These are phyloP conservation scores for Gymnodraco acuticeps DNA, from an alignment of 2,797 vertebrate genomes.

Conservation along the genomic window DNA sequence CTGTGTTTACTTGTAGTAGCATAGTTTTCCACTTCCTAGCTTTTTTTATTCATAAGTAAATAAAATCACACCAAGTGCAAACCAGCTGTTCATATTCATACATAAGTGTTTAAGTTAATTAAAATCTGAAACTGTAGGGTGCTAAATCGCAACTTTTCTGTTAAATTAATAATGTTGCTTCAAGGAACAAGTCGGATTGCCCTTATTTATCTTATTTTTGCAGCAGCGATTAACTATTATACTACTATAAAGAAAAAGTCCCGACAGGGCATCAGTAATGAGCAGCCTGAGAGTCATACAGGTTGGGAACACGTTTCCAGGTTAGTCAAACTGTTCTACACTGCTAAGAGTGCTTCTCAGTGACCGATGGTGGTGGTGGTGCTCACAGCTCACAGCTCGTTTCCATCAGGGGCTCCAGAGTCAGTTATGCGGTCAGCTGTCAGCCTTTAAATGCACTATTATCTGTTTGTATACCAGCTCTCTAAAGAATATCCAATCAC, in stretches of 20 bases:
- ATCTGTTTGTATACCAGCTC: background rate
- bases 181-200: too few species aligned
- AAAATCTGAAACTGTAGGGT: too few species aligned
- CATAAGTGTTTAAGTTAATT: too few species aligned
- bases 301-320: background rate
- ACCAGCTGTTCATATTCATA: too few species aligned
- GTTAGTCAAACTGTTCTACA: background rate
- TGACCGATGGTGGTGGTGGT: too few species aligned
- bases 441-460: background rate
- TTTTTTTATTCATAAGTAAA: too few species aligned
- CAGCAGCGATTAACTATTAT: background rate
- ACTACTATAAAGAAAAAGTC: background rate
- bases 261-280: background rate
- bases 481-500: background rate
- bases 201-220: background rate
- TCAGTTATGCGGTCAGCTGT: background rate
- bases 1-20: too few species aligned
- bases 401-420: background rate
- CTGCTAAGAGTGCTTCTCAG: background rate
- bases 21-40: too few species aligned
- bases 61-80: too few species aligned
- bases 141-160: background rate
- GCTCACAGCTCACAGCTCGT: background rate
- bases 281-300: background rate
- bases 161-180: too few species aligned